Conservation (phyloP, 1,140 invertebrate genomes). For the Hylyphantes graminicola region DNA sequence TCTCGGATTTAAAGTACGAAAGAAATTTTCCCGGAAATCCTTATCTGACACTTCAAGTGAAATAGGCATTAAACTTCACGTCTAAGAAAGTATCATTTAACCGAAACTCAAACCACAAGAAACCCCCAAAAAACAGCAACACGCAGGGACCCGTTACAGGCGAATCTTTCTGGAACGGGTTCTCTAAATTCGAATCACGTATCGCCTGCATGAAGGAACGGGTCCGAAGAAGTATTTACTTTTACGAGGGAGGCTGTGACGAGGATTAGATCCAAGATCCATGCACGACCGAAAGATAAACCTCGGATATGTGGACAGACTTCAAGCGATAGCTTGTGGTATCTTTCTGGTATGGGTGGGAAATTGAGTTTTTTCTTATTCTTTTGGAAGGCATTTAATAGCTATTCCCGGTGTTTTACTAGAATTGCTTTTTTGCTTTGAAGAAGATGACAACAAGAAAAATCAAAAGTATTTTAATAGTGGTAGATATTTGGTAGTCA, state of each 20-base stretch:
- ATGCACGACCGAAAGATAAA: slow-evolving; percentile 39
- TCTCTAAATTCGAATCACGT: slow-evolving; percentile 11
- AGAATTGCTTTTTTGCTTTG: too few relatives aligned
- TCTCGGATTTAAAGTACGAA: too few relatives aligned
- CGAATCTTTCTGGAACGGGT: not conserved
- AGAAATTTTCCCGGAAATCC: too few relatives aligned
- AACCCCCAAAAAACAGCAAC: not conserved
- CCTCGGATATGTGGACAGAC: slow-evolving; percentile 32
- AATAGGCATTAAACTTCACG: not conserved
- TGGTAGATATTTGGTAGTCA: too few relatives aligned
- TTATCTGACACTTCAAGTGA: not conserved
- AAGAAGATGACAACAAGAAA: too few relatives aligned
- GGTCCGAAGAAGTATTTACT: slow-evolving; percentile 40
- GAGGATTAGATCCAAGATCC: slow-evolving; percentile 7
- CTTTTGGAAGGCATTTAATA: too few relatives aligned
- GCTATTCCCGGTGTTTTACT: too few relatives aligned
- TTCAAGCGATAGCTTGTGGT: not conserved
- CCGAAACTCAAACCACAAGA: slow-evolving; percentile 3
- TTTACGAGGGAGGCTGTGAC: slow-evolving; percentile 36
- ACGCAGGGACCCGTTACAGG: not conserved
- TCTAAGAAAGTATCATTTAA: slow-evolving; percentile 1
- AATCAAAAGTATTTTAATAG: too few relatives aligned
- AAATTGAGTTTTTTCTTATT: too few relatives aligned
- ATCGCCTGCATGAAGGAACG: slow-evolving; percentile 10
- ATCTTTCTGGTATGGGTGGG: too few relatives aligned